Conservation (phyloP, 2,888 invertebrate genomes). For the Limnephilus marmoratus region DNA sequence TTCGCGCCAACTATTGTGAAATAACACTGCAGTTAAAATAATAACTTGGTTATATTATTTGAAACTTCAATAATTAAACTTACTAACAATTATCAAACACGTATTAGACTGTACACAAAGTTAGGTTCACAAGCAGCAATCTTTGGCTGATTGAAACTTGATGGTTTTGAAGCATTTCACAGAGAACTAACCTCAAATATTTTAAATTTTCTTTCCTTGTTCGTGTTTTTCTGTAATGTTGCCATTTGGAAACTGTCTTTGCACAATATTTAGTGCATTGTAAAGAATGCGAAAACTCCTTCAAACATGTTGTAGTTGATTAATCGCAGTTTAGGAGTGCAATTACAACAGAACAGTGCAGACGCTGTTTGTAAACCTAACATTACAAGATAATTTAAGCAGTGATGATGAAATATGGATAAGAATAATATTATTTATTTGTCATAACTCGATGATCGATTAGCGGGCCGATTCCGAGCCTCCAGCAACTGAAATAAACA, state of each 20-base stretch:
- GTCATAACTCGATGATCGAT: neutral
- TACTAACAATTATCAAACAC: neutral
- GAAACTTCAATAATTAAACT: neutral
- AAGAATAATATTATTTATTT: neutral
- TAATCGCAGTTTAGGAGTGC: too few relatives aligned
- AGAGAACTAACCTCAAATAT: too few relatives aligned
- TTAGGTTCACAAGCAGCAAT: neutral
- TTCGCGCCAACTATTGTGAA: neutral
- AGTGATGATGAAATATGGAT: neutral
- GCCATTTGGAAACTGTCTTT: too few relatives aligned
- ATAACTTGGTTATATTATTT: neutral
- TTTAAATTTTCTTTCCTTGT: too few relatives aligned
- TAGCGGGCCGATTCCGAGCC: too few relatives aligned
- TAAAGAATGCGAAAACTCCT: too few relatives aligned
- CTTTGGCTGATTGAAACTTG: neutral
- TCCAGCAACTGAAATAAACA: neutral
- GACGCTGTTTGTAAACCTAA: neutral
- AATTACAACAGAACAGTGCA: too few relatives aligned
- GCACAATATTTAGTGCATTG: too few relatives aligned
- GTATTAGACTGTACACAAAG: neutral
- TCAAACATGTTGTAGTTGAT: too few relatives aligned
- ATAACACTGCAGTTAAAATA: neutral
- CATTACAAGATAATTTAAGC: neutral
- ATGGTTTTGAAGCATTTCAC: too few relatives aligned
- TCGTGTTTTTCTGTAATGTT: too few relatives aligned